A percentile compares a stretch with the other conserved stretches of the same genome.
phyloP scores from a whole-genome alignment of 2,113 vertebrate species.

The Uria lomvia region DNA sequence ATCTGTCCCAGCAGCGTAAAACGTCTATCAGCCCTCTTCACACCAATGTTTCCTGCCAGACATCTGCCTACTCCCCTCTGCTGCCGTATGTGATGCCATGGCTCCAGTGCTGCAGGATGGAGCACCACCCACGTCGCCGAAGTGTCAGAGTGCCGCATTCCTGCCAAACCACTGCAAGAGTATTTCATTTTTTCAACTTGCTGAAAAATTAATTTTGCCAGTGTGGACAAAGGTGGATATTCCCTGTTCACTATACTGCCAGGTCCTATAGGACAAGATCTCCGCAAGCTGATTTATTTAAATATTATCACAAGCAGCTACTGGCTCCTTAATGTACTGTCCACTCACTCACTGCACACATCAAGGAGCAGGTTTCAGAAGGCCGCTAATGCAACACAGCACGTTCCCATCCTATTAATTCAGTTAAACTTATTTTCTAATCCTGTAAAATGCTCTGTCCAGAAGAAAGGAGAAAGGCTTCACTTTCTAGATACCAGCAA shows the following conservation, averaged over 20 bases:
- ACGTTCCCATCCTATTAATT: not conserved
- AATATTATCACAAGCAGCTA: not conserved
- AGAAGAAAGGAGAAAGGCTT: not conserved
- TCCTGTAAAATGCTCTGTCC: not conserved
- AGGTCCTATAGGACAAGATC: not conserved
- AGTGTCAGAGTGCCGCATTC: fast-evolving
- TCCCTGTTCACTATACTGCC: not conserved
- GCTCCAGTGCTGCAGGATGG: fast-evolving
- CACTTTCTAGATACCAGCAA: not conserved
- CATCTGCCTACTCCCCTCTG: not conserved
- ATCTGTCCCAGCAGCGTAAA: not conserved
- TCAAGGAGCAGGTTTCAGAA: not conserved
- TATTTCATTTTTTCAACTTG: fast-evolving
- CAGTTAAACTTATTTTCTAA: not conserved
- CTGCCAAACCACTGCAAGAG: not conserved
- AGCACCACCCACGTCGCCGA: not conserved
- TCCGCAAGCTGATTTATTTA: not conserved
- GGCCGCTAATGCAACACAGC: not conserved
- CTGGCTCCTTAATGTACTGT: not conserved
- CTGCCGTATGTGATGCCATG: fast-evolving
- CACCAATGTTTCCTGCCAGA: not conserved
- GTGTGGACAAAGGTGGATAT: not conserved
- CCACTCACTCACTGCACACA: not conserved
- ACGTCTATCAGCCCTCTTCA: not conserved
- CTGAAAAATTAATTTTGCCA: not conserved